Evolutionary conservation across 2,888 invertebrate species (phyloP), one percentile per base, ranked within the genome.

Genomic region (Microplitis deprimator): DNA sequence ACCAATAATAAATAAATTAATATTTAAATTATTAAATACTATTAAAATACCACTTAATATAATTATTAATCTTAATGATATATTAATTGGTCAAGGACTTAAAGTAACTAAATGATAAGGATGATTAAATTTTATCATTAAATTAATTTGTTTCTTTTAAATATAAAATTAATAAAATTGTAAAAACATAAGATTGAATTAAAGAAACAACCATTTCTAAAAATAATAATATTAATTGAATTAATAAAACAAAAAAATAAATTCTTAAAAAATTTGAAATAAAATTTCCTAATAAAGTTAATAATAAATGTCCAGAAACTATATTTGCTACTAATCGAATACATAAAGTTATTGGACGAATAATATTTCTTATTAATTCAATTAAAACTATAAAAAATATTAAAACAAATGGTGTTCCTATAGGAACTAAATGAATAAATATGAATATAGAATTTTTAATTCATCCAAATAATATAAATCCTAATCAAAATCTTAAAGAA

Each of bases 251-350:
- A 70, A 82, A 17, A 39, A 77, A 74, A 70, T 87, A 75, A 82
- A 90, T 83, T 81, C 90, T 83, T 80, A 89, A 88, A 75, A 72
- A 82, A 89, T 81, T 78, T 62, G 20, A 17, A 8, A 16, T 29
- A 62, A 90, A 91, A 2, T 90, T 91, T 78, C 92, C 92, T 85
- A 94, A 84, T 83, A 94, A 82, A 1, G 93, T 93, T 91, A 94
- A 88, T 86, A 94, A 82, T 89, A 95, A 86, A 88, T 95, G 94
- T 0, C 94, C 94, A 1, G 94, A 94, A 91, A 94, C 94, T 93
- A 95, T 94, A 91, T 95, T 95, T n/a, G 94, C 94, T 5, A 93
- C 92, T 91, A 95, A 86, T 81, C 94, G 94, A 77, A 95, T 92
- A 0, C 93, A 92, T 91, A 95, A 89, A 3, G 94, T 94, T 88